Conservation (phyloP, 2,113 vertebrate genomes). For the Pholis gunnellus region DNA sequence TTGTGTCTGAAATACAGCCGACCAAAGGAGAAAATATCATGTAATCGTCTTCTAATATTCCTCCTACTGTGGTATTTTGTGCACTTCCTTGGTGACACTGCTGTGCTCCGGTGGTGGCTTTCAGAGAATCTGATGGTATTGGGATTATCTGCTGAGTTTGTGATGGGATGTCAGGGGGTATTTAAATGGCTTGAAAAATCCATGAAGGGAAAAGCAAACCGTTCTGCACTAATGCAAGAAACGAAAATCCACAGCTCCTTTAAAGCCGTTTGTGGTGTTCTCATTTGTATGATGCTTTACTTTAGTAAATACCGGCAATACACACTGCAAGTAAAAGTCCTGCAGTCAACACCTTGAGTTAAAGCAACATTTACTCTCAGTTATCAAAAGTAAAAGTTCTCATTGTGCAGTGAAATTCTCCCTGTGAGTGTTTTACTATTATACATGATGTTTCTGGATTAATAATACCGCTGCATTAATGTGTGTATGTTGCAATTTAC, state of each 20-base stretch:
- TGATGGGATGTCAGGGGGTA: constrained; percentile 5
- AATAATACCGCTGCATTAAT: background rate
- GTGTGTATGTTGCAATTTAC: background rate
- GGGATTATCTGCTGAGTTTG: constrained; percentile 42
- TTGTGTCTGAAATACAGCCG: constrained; percentile 5
- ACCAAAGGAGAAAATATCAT: background rate
- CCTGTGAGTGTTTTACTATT: background rate
- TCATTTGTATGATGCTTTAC: background rate
- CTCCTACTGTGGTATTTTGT: constrained; percentile 12
- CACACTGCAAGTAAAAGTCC: background rate
- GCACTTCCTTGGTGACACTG: constrained; percentile 5
- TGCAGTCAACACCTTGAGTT: background rate
- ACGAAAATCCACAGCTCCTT: constrained; percentile 11
- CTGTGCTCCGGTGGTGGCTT: constrained; percentile 15
- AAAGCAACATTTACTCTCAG: background rate
- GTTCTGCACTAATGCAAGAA: constrained; percentile 10
- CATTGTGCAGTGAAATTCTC: background rate
- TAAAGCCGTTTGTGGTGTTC: background rate
- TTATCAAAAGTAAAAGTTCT: too few species aligned
- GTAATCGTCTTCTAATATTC: background rate
- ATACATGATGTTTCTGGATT: background rate
- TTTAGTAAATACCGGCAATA: background rate
- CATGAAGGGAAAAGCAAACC: constrained; percentile 28
- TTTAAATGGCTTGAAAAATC: constrained; percentile 19
- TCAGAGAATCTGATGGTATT: constrained; percentile 24